phyloP scores from a whole-genome alignment of 2,797 vertebrate genomes.

The Neosilurus mollespiculum region DNA sequence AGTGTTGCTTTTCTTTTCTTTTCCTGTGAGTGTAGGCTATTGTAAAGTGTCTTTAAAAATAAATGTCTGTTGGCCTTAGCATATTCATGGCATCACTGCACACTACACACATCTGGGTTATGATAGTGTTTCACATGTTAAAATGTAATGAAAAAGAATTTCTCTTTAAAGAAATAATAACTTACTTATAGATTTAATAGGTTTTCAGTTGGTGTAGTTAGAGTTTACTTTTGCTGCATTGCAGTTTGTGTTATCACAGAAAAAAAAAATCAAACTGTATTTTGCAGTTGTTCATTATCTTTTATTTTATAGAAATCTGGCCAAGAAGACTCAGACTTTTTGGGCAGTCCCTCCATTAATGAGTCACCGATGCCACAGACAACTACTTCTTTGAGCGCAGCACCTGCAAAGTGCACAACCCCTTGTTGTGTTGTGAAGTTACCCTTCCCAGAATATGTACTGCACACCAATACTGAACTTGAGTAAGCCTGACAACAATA shows the following conservation, averaged over 20 bases:
- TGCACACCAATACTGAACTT: conserved; percentile 2
- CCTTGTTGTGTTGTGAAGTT: conserved; percentile 13
- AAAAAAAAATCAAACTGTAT: neutral
- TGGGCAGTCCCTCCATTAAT: conserved; percentile 12
- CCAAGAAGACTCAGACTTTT: conserved; percentile 1
- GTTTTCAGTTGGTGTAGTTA: neutral
- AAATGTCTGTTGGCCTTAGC: too few relatives aligned
- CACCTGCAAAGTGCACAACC: conserved; percentile 3
- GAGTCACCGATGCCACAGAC: conserved; percentile 5
- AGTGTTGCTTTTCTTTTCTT: too few relatives aligned
- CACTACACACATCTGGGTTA: too few relatives aligned
- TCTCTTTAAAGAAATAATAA: too few relatives aligned
- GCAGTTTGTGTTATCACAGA: neutral
- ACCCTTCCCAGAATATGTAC: conserved; percentile 17
- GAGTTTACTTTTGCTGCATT: neutral
- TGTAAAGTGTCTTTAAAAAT: too few relatives aligned
- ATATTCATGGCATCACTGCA: too few relatives aligned
- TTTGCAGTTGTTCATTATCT: neutral
- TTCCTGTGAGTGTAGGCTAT: too few relatives aligned
- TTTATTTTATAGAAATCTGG: conserved; percentile 10
- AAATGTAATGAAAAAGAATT: too few relatives aligned
- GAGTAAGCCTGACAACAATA: conserved; percentile 42
- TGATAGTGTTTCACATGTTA: too few relatives aligned
- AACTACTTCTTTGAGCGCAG: neutral
- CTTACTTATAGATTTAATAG: too few relatives aligned